Conservation (phyloP, 2,113 vertebrate species). For the Atlantisia rogersi region DNA sequence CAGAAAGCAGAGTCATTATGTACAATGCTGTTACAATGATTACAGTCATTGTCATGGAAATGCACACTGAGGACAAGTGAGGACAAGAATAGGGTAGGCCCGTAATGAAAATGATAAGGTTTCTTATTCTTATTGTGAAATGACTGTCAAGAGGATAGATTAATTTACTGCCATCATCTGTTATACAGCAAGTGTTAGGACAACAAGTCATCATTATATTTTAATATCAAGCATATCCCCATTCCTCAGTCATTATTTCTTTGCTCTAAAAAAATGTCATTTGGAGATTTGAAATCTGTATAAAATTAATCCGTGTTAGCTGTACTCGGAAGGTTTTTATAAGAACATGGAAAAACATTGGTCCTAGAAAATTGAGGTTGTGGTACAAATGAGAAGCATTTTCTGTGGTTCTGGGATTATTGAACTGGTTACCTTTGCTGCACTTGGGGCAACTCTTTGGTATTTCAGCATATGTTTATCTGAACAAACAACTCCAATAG, state of each 20-base stretch:
- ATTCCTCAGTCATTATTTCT: background rate
- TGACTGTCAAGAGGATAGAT: background rate
- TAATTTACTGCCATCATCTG: background rate
- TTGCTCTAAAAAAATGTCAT: background rate
- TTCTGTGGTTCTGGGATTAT: background rate
- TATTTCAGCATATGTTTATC: background rate
- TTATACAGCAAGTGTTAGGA: background rate
- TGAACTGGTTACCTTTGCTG: background rate
- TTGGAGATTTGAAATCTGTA: background rate
- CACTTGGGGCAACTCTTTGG: background rate
- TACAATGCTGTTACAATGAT: background rate
- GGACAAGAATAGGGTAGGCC: background rate
- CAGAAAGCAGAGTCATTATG: conserved; percentile 10
- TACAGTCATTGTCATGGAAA: conserved; percentile 22
- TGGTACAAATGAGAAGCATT: background rate
- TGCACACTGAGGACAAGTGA: background rate
- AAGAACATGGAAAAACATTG: background rate
- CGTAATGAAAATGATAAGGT: background rate
- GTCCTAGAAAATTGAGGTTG: background rate
- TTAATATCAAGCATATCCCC: background rate
- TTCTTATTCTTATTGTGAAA: background rate
- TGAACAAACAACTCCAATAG: background rate
- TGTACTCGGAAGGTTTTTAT: background rate
- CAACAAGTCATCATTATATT: background rate
- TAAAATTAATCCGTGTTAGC: background rate